A percentile compares a stretch with the other conserved stretches of the same genome.
phyloP scores from a whole-genome alignment of 2,888 invertebrate genomes.

The Polyommatus icarus region DNA sequence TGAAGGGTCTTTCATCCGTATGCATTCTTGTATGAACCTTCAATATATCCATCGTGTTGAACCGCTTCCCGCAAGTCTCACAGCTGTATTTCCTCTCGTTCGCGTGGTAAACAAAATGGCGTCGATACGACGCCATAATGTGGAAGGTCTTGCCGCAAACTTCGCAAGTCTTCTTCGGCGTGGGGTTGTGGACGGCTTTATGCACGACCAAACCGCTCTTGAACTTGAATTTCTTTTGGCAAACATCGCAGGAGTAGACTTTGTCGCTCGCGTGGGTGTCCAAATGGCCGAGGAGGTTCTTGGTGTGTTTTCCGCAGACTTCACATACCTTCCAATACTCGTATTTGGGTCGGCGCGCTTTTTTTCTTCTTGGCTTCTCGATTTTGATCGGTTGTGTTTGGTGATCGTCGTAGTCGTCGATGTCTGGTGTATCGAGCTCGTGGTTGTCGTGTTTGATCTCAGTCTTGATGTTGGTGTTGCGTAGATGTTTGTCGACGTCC shows the following conservation, averaged over 20 bases:
- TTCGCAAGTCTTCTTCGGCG: conserved; percentile 75
- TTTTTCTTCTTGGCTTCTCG: conserved; percentile 50
- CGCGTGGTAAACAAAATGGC: conserved; percentile 77
- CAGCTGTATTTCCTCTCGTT: conserved; percentile 76
- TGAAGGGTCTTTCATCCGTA: conserved; percentile 70
- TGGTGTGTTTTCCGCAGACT: conserved; percentile 70
- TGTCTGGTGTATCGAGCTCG: conserved; percentile 40
- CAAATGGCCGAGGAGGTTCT: conserved; percentile 66
- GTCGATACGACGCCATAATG: conserved; percentile 70
- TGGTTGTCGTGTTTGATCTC: conserved; percentile 50
- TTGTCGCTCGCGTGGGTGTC: conserved; percentile 67
- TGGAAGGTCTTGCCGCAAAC: conserved; percentile 78
- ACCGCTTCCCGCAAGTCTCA: conserved; percentile 76
- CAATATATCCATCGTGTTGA: conserved; percentile 76
- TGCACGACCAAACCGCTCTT: conserved; percentile 72
- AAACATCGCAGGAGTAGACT: conserved; percentile 67
- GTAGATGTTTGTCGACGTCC: conserved; percentile 59
- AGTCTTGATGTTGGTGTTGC: conserved; percentile 52
- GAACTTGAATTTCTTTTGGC: conserved; percentile 74
- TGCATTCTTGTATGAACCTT: conserved; percentile 74
- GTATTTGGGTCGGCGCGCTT: conserved; percentile 57
- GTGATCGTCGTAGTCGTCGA: conserved; percentile 49
- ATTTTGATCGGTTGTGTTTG: conserved; percentile 41
- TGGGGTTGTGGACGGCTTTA: conserved; percentile 68
- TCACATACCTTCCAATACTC: conserved; percentile 75